phyloP scores from a whole-genome alignment of 2,797 vertebrate genomes.

The Myotis pilosus region DNA sequence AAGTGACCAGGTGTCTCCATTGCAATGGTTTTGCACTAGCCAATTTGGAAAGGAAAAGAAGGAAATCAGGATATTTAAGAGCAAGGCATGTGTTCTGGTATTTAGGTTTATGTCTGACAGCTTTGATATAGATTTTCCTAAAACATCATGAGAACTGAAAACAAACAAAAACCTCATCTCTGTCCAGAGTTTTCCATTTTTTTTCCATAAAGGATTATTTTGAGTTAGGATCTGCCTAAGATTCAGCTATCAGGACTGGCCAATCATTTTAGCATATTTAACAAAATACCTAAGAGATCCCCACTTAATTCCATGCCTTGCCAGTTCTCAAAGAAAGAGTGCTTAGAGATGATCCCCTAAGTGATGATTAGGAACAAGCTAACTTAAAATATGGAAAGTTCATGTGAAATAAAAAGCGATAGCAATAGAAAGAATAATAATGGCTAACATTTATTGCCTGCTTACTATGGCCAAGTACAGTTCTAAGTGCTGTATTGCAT shows the following conservation, averaged over 20 bases:
- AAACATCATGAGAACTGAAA: constrained; percentile 67
- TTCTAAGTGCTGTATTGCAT: neutral
- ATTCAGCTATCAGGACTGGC: constrained; percentile 5
- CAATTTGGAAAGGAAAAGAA: constrained; percentile 59
- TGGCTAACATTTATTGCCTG: neutral
- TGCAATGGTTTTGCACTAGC: constrained; percentile 31
- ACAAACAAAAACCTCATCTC: neutral
- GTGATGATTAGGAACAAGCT: neutral
- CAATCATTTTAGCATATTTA: neutral
- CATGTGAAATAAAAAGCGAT: neutral
- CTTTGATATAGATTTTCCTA: constrained; percentile 62
- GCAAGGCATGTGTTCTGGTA: constrained; percentile 63
- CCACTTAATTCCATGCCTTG: neutral
- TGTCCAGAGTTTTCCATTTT: constrained; percentile 67
- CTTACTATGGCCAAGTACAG: neutral
- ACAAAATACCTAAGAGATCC: neutral
- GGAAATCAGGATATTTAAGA: constrained; percentile 47
- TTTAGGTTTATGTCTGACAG: constrained; percentile 57
- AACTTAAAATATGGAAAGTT: neutral
- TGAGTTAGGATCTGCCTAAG: constrained; percentile 56
- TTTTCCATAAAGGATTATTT: constrained; percentile 51
- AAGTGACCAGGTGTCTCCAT: neutral
- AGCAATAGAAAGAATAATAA: neutral
- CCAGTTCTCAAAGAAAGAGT: neutral
- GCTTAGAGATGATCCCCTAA: neutral